Conservation (phyloP, 2,888 invertebrate species). For the Cryptosula pallasiana region DNA sequence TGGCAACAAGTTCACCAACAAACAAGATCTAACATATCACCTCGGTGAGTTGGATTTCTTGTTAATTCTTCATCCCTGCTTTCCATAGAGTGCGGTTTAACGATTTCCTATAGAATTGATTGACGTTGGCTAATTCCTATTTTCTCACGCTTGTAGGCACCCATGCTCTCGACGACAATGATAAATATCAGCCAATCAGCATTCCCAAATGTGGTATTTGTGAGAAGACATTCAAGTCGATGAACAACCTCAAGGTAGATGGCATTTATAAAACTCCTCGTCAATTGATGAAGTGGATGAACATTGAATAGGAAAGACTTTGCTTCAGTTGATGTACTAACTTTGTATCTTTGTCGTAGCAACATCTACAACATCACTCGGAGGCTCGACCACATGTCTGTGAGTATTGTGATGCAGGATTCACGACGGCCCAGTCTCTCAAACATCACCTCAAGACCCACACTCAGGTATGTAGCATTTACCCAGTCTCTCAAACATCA, state of each 20-base stretch:
- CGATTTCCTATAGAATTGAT: no score
- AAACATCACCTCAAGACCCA: slow-evolving; percentile 53
- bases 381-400: slow-evolving; percentile 56
- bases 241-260: slow-evolving; percentile 37
- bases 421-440: slow-evolving; percentile 54
- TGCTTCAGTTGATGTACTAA: no score
- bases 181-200: slow-evolving; percentile 5
- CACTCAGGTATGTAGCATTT: no score
- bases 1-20: slow-evolving; percentile 19
- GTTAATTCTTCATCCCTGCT: no score
- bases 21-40: slow-evolving; percentile 22
- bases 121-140: no score
- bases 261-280: slow-evolving; percentile 19
- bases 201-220: slow-evolving; percentile 39
- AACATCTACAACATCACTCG: slow-evolving; percentile 53
- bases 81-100: no score
- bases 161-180: slow-evolving; percentile 18
- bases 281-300: no score
- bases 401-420: slow-evolving; percentile 57
- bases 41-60: slow-evolving; percentile 20
- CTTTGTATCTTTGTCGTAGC: slow-evolving; percentile 31
- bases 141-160: no score
- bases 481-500: no score
- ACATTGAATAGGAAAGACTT: no score
- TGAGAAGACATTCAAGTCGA: slow-evolving; percentile 36